These are phyloP conservation scores for Plemyria rubiginata DNA, from an alignment of 2,888 invertebrate genomes.

Conservation along the genomic window DNA sequence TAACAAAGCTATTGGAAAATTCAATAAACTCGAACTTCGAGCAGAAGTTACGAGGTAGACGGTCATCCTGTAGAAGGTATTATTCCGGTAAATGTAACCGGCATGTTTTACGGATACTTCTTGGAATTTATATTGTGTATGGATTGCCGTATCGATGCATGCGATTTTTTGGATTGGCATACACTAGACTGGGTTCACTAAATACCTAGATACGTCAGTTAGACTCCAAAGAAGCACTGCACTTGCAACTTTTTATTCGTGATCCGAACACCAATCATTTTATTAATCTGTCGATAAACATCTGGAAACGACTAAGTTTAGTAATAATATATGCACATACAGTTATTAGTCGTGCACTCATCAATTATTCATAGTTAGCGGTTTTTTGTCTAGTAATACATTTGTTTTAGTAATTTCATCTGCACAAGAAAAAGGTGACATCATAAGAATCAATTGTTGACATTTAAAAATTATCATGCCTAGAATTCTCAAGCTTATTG, in stretches of 20 bases:
- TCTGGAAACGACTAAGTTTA: too few relatives aligned
- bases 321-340: constrained; percentile 1
- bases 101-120: too few relatives aligned
- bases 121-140: too few relatives aligned
- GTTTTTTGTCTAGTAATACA: too few relatives aligned
- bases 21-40: constrained; percentile 18
- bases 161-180: too few relatives aligned
- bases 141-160: too few relatives aligned
- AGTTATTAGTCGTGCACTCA: background rate
- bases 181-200: background rate
- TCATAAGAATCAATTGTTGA: constrained; percentile 20
- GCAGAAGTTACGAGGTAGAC: background rate
- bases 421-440: constrained; percentile 15
- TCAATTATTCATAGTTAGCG: background rate
- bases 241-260: too few relatives aligned
- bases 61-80: background rate
- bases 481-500: constrained; percentile 23
- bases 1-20: constrained; percentile 25
- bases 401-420: background rate
- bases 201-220: too few relatives aligned
- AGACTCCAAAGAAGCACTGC: too few relatives aligned
- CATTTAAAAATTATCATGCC: constrained; percentile 18
- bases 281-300: too few relatives aligned
- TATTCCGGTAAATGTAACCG: background rate
- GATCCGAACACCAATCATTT: too few relatives aligned